Evolutionary conservation across 2,113 vertebrate species (phyloP), one percentile per base, ranked within the genome.

Genomic region (Microcebus jonahi): DNA sequence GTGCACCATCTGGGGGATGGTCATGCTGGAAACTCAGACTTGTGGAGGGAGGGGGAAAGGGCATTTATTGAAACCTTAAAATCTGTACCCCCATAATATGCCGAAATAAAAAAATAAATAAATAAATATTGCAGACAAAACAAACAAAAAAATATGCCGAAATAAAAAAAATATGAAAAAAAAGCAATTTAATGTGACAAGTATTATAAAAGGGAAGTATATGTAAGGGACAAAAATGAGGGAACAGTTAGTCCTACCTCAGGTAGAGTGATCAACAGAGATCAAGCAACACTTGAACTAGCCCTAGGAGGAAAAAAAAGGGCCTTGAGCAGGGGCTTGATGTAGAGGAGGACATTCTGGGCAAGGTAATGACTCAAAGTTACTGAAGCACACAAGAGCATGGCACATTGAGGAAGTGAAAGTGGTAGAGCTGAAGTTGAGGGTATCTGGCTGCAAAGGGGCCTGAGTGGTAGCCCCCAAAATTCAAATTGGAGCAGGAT

Each of bases 131-230:
- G 42, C 42, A 42, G 42, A 42, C 42, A 42, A 42, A 42, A 42
- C 42, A 42, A 42, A 42, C 42, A 42, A 42, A 42, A 42, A 42
- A 42, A 42, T 42, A 42, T 42, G 42, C 42, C 42, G 1, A 42
- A 42, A 42, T 42, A 42, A 42, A 42, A 42, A 42, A 42, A 42
- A 42, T 6, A 42, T 42, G 42, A 42, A 6, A 42, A 77, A 94
- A 96, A 93, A 36, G 42, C 55, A 95, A 80, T 86, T 96, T 91
- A 50, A 70, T 61, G n/a, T 70, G 83, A 79, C 81, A 92, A 67
- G 57, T 67, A 18, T 53, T 95, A 73, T 53, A 87, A 68, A 95
- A 89, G 27, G 15, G 84, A 92, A 92, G 71, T 57, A 77, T 55
- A 75, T 7, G 1, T 29, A 68, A 75, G 25, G 39, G 34, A 82